Conservation (phyloP, 2,888 invertebrate species). For the Cactoblastis cactorum region DNA sequence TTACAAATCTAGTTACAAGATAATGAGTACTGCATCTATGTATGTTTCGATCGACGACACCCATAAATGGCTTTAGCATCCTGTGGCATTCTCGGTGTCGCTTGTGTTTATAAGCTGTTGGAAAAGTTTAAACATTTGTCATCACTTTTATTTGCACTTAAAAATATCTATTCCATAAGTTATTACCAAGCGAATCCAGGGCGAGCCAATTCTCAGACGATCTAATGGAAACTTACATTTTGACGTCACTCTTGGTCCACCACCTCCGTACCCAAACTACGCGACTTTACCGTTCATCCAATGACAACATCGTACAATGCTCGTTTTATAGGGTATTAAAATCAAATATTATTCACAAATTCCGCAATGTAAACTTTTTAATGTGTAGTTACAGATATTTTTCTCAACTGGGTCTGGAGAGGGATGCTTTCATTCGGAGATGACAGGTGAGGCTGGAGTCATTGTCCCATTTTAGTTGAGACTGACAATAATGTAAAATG, state of each 20-base stretch:
- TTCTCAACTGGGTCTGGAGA: not conserved
- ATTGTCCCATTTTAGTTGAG: constrained; percentile 10
- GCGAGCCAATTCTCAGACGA: not conserved
- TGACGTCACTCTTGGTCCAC: constrained; percentile 24
- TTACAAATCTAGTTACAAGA: too few relatives aligned
- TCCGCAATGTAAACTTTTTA: not conserved
- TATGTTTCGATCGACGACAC: too few relatives aligned
- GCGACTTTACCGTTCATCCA: not conserved
- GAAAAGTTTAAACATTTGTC: too few relatives aligned
- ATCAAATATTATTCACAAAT: not conserved
- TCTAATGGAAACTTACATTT: constrained; percentile 17
- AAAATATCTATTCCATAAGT: not conserved
- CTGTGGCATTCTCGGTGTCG: too few relatives aligned
- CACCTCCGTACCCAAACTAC: constrained; percentile 7
- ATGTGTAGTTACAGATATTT: not conserved
- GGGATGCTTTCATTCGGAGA: constrained; percentile 8
- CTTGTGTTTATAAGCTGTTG: too few relatives aligned
- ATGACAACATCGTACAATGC: constrained; percentile 8
- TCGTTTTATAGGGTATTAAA: not conserved
- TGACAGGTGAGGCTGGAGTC: constrained; percentile 10
- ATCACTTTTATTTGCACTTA: too few relatives aligned
- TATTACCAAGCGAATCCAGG: not conserved
- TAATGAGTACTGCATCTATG: too few relatives aligned
- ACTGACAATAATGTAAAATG: not conserved
- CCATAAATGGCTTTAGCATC: too few relatives aligned